Evolutionary conservation across 1,140 invertebrate species (phyloP).

Genomic region (Paralvinella palmiformis): DNA sequence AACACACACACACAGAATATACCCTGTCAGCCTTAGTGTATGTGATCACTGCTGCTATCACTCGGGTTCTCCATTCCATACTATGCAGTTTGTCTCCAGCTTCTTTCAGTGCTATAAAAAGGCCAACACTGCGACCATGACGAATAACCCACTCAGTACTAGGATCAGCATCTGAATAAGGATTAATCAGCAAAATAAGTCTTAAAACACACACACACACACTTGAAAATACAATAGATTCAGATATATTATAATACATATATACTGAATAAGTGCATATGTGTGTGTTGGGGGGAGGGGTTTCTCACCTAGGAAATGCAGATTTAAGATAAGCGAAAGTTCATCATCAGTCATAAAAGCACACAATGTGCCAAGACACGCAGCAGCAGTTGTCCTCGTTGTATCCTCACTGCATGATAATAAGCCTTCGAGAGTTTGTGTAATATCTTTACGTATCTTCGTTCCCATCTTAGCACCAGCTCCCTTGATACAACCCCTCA

Average conservation of each 20-base stretch:
- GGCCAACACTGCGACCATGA: constrained; percentile 74
- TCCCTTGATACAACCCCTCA: constrained; percentile 72
- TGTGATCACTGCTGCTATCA: constrained; percentile 62
- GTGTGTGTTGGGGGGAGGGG: too few species aligned
- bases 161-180: constrained; percentile 8
- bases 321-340: constrained; percentile 65
- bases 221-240: too few species aligned
- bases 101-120: constrained; percentile 86
- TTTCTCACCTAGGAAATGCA: constrained; percentile 68
- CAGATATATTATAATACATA: too few species aligned
- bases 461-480: constrained; percentile 87
- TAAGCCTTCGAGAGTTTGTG: constrained; percentile 61
- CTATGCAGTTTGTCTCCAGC: constrained; percentile 64
- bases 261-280: too few species aligned
- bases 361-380: constrained; percentile 80
- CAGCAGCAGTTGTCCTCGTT: constrained; percentile 71
- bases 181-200: not conserved
- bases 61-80: constrained; percentile 62
- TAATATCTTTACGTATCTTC: constrained; percentile 68
- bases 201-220: not conserved
- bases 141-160: constrained; percentile 63
- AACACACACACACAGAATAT: too few species aligned
- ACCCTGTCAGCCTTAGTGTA: constrained; percentile 67
- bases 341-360: constrained; percentile 69
- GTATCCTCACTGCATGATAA: constrained; percentile 72